Percentiles rank a stretch among this genome's conserved stretches.
These are phyloP conservation scores for Drosophila ustulata DNA, from an alignment of 2,888 invertebrate species.

Conservation along the genomic window DNA sequence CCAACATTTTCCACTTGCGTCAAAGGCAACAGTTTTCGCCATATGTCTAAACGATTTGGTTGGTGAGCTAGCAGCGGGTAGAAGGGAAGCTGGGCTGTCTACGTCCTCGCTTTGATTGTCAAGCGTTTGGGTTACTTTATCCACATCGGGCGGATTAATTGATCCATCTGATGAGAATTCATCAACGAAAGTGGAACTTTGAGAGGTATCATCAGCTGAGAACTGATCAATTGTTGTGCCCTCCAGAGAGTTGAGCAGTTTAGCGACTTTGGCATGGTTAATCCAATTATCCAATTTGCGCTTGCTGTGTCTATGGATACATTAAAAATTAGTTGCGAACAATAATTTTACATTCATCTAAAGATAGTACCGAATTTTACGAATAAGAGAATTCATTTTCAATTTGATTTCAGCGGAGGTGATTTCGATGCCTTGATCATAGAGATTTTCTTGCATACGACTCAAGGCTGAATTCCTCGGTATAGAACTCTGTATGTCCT, in stretches of 20 bases:
- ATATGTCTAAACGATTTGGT: not conserved
- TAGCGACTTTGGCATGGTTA: constrained; percentile 34
- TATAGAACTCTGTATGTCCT: constrained; percentile 10
- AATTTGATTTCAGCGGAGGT: constrained; percentile 19
- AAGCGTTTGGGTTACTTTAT: constrained; percentile 4
- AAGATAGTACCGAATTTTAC: constrained; percentile 39
- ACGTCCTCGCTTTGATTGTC: not conserved
- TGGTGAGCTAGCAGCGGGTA: too few relatives aligned
- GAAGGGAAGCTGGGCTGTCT: too few relatives aligned
- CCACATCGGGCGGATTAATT: constrained; percentile 8
- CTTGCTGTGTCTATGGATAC: constrained; percentile 23
- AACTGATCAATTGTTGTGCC: not conserved
- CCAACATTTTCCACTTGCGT: not conserved
- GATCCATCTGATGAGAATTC: constrained; percentile 11
- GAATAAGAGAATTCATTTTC: constrained; percentile 45
- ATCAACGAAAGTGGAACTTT: constrained; percentile 10
- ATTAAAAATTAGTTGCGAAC: not conserved
- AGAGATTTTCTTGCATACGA: constrained; percentile 39
- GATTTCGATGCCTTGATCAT: constrained; percentile 16
- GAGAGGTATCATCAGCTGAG: not conserved
- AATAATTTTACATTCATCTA: not conserved
- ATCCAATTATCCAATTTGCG: constrained; percentile 26
- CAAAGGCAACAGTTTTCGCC: not conserved
- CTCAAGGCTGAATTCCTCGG: constrained; percentile 20
- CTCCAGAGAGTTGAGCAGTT: constrained; percentile 20